phyloP scores from a whole-genome alignment of 2,888 invertebrate genomes.

The Sericinus montela region DNA sequence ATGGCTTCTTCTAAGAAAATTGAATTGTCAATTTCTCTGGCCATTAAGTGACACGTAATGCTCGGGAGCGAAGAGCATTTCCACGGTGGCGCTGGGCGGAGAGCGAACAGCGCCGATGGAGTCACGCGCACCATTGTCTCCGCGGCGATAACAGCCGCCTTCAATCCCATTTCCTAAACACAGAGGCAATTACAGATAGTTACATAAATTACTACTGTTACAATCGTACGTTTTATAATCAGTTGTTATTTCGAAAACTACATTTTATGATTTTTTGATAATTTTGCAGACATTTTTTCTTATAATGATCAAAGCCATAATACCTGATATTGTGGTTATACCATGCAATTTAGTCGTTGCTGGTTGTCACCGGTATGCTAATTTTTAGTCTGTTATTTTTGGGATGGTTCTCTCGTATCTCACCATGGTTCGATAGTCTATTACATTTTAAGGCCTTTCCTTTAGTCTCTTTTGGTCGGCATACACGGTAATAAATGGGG shows the following conservation, averaged over 20 bases:
- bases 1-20: slow-evolving; percentile 13
- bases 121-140: slow-evolving; percentile 61
- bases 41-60: background rate
- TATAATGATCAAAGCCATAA: too few species aligned
- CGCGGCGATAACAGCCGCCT: slow-evolving; percentile 8
- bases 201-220: slow-evolving; percentile 15
- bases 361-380: too few species aligned
- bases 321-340: too few species aligned
- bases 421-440: too few species aligned
- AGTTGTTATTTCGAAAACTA: slow-evolving; percentile 23
- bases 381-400: too few species aligned
- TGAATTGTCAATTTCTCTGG: slow-evolving; percentile 6
- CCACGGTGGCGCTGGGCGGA: slow-evolving; percentile 25
- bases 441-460: too few species aligned
- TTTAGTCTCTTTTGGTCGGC: too few species aligned
- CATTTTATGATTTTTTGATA: background rate
- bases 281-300: too few species aligned
- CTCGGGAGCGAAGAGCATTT: background rate
- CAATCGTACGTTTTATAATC: slow-evolving; percentile 7
- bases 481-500: too few species aligned
- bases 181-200: slow-evolving; percentile 4
- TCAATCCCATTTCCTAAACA: slow-evolving; percentile 6
- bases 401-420: too few species aligned
- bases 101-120: slow-evolving; percentile 33
- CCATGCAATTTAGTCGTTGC: too few species aligned